phyloP scores from a whole-genome alignment of 2,888 invertebrate genomes.

The Trachelus tabidus region DNA sequence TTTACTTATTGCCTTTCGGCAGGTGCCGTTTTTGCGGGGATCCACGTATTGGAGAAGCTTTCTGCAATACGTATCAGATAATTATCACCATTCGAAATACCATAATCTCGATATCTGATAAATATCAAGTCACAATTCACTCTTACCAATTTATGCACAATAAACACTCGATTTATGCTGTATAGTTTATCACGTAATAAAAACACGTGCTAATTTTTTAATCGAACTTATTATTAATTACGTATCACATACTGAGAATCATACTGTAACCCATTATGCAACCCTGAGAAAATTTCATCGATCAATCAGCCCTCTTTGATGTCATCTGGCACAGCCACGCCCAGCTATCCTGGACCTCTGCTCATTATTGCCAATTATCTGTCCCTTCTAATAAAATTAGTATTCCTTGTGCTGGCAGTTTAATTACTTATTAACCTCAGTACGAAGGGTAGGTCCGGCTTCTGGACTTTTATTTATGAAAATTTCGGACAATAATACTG shows the following conservation, averaged over 20 bases:
- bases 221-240: background rate
- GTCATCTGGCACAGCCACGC: slow-evolving; percentile 23
- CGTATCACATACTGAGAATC: background rate
- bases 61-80: background rate
- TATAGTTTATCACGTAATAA: background rate
- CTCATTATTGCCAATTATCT: slow-evolving; percentile 46
- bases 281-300: slow-evolving; percentile 5
- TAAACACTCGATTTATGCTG: background rate
- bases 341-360: slow-evolving; percentile 24
- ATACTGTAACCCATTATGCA: background rate
- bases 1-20: slow-evolving; percentile 47
- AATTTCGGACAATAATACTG: background rate
- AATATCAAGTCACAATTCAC: background rate
- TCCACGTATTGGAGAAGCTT: background rate
- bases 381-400: slow-evolving; percentile 38
- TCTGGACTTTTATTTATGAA: background rate
- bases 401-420: slow-evolving; percentile 12
- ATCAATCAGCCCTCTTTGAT: slow-evolving; percentile 34
- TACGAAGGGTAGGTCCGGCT: background rate
- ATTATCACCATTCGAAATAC: background rate
- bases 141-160: background rate
- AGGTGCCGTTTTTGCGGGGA: slow-evolving; percentile 34
- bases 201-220: background rate
- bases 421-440: background rate
- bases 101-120: background rate